phyloP scores from a whole-genome alignment of 2,113 vertebrate species.

The Cyphotilapia sp. region DNA sequence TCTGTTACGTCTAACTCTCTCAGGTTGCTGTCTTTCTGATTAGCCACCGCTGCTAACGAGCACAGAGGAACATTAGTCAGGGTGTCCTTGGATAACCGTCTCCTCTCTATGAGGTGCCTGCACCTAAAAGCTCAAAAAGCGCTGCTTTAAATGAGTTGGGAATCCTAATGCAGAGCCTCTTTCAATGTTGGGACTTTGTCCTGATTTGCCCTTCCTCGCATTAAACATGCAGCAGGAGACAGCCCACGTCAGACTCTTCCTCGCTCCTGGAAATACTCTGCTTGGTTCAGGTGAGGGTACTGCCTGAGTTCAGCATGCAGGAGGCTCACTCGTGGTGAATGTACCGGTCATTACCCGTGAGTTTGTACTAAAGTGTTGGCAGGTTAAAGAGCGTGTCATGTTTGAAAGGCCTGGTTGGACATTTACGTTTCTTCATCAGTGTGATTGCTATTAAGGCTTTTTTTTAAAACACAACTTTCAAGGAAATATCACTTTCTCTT shows the following conservation, averaged over 20 bases:
- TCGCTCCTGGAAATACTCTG: not conserved
- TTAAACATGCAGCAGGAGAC: not conserved
- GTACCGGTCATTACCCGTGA: not conserved
- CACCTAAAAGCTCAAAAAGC: not conserved
- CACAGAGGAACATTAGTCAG: not conserved
- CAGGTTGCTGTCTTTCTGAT: not conserved
- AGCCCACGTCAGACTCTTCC: not conserved
- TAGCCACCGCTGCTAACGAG: not conserved
- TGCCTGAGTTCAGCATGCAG: not conserved
- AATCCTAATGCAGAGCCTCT: not conserved
- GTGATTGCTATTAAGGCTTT: not conserved
- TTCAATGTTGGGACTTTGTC: not conserved
- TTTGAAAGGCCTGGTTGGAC: not conserved
- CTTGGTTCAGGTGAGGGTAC: not conserved
- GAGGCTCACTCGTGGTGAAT: not conserved
- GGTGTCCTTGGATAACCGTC: not conserved
- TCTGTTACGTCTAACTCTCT: not conserved
- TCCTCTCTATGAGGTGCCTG: not conserved
- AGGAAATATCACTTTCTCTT: not conserved
- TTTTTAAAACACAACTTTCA: not conserved
- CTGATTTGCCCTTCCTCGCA: not conserved
- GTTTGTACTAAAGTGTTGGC: not conserved
- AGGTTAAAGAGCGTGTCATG: not conserved
- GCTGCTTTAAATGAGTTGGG: not conserved
- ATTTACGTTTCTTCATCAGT: not conserved